Base-by-base conservation (phyloP, 2,888 invertebrate genomes). In the Dasypolia templi region DNA sequence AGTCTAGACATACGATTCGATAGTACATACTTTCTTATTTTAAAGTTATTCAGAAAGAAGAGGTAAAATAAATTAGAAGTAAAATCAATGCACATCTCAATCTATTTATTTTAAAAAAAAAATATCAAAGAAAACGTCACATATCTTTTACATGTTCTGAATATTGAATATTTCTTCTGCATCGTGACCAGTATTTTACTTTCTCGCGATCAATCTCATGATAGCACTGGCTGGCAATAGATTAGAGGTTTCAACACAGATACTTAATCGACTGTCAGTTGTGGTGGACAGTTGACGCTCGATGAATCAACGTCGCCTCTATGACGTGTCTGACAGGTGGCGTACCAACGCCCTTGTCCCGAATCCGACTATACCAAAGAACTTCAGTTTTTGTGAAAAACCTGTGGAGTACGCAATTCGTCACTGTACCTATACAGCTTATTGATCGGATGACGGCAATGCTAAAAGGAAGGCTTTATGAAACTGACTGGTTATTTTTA, bases 231-330 rank as follows among this genome's bases (percentile, higher is more conserved):
- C 63, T 29, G 72, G 46, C 56, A 17, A 78, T 70, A 67, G 75
- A 82, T 82, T 74, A 70, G 68, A 62, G 76, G 75, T 62, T 79
- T 70, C 65, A 69, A 51, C 58, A 46, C 35, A 65, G 79, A 81
- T 67, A 81, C 82, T 78, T 83, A 83, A 82, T 82, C 83, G 79
- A 58, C 65, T 82, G 81, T 82, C 81, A 69, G 68, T 75, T 63
- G 82, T 49, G 66, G 67, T 75, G 66, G 75, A 82, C 83, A 75
- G 72, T 79, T 75, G 81, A 82, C 75, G 51, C 69, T 79, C 81
- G 62, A 82, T 82, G 75, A 69, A 82, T 82, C 81, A 82, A 79
- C 66, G 83, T 82, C 81, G 35, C 67, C 58, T 61, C 62, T 68
- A 83, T 83, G 83, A 79, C 72, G 56, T 55, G 72, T 69, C 44